Conservation (phyloP, 1,140 invertebrate genomes). For the Littorina saxatilis region DNA sequence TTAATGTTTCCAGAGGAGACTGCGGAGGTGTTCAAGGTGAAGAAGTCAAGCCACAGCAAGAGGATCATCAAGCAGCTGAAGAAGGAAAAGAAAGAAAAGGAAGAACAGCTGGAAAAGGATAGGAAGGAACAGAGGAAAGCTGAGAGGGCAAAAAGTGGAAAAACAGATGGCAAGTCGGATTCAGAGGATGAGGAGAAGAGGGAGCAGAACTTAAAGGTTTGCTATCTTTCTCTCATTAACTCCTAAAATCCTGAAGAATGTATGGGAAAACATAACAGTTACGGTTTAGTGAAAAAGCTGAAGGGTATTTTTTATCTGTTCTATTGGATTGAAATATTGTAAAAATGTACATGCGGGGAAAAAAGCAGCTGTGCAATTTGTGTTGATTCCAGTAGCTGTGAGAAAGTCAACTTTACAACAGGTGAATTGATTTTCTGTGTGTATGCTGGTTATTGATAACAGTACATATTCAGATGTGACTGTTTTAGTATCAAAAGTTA, state of each 20-base stretch:
- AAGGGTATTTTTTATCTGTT: too few species aligned
- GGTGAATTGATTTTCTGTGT: too few species aligned
- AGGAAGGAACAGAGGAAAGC: conserved; percentile 19
- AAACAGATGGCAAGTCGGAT: conserved; percentile 35
- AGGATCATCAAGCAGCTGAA: conserved; percentile 91
- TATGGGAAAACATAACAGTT: too few species aligned
- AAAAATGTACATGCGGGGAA: too few species aligned
- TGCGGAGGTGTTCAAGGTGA: conserved; percentile 94
- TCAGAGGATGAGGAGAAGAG: conserved; percentile 51
- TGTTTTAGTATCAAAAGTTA: too few species aligned
- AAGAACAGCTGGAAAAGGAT: conserved; percentile 76
- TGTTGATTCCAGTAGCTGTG: too few species aligned
- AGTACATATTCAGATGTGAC: too few species aligned
- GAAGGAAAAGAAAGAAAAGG: conserved; percentile 82
- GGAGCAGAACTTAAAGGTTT: conserved; percentile 69
- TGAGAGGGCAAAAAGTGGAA: not conserved
- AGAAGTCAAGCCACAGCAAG: conserved; percentile 95
- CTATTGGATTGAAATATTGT: too few species aligned
- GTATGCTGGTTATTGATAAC: too few species aligned
- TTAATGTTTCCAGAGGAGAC: conserved; percentile 75
- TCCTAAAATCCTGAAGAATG: not conserved
- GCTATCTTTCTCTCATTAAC: not conserved
- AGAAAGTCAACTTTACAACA: too few species aligned
- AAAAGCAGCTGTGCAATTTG: too few species aligned
- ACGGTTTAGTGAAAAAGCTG: too few species aligned